phyloP scores from a whole-genome alignment of 1,140 invertebrate genomes.

The Zaprionus ornatus region DNA sequence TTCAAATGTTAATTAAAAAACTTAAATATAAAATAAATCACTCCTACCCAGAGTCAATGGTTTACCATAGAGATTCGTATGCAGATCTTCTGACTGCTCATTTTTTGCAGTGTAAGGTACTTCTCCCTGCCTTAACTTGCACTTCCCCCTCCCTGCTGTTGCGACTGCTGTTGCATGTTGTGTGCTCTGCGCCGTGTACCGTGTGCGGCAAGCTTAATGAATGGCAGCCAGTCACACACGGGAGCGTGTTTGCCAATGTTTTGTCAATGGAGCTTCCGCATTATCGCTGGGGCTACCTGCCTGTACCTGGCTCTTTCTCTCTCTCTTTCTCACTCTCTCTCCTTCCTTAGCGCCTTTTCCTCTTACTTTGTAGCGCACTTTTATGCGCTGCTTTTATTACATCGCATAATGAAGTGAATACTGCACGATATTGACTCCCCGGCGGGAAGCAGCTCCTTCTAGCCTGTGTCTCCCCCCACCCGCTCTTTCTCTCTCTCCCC shows the following conservation, averaged over 20 bases:
- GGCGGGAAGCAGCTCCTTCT: neutral
- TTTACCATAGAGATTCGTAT: neutral
- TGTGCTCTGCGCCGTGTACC: neutral
- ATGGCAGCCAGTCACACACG: conserved; percentile 46
- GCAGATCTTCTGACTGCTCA: neutral
- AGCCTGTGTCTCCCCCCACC: neutral
- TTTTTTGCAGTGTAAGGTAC: neutral
- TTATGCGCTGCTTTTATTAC: conserved; percentile 51
- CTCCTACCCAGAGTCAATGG: too few species aligned
- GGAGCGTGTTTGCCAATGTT: conserved; percentile 46
- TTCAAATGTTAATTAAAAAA: neutral
- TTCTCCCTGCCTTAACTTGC: neutral
- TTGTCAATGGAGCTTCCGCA: conserved; percentile 51
- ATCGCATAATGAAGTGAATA: conserved; percentile 56
- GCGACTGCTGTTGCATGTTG: conserved; percentile 3
- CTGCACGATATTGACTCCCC: conserved; percentile 51
- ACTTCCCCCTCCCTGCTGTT: conserved; percentile 3
- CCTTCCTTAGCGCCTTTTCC: neutral
- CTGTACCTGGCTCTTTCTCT: conserved; percentile 4
- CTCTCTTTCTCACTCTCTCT: neutral
- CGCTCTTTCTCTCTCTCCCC: neutral
- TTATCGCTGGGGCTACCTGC: conserved; percentile 22
- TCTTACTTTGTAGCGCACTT: conserved; percentile 47
- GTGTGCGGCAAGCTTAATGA: conserved; percentile 39
- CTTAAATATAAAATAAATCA: neutral